Evolutionary conservation across 2,113 vertebrate genomes (phyloP).

Genomic region (Bathybates hornii): DNA sequence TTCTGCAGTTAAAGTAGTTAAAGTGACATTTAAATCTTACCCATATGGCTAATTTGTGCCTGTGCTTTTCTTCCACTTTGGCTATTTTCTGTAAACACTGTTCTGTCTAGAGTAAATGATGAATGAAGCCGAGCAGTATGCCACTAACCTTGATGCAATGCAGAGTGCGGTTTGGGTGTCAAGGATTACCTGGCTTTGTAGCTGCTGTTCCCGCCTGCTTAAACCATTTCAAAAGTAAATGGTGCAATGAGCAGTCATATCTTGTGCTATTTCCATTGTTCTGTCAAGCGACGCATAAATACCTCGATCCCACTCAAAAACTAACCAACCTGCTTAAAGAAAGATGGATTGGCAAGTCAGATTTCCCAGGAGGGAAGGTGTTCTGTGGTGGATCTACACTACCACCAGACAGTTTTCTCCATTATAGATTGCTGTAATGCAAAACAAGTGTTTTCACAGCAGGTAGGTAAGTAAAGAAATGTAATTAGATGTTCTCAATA

Average conservation of each 20-base stretch:
- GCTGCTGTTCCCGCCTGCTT: background rate
- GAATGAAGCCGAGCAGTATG: background rate
- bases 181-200: background rate
- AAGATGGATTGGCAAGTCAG: background rate
- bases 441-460: background rate
- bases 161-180: background rate
- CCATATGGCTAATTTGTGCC: background rate
- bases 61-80: background rate
- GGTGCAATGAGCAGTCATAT: background rate
- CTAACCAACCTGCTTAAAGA: background rate
- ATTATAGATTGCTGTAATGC: background rate
- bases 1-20: background rate
- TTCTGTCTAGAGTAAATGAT: background rate
- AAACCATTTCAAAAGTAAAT: background rate
- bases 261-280: background rate
- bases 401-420: background rate
- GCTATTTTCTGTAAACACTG: background rate
- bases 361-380: background rate
- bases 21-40: background rate
- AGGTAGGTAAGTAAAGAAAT: background rate
- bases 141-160: background rate
- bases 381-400: background rate
- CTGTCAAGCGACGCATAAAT: background rate
- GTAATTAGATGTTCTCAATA: background rate
- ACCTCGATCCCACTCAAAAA: background rate